phyloP scores from a whole-genome alignment of 1,140 invertebrate genomes.

The Pachyrhynchus sulphureomaculatus region DNA sequence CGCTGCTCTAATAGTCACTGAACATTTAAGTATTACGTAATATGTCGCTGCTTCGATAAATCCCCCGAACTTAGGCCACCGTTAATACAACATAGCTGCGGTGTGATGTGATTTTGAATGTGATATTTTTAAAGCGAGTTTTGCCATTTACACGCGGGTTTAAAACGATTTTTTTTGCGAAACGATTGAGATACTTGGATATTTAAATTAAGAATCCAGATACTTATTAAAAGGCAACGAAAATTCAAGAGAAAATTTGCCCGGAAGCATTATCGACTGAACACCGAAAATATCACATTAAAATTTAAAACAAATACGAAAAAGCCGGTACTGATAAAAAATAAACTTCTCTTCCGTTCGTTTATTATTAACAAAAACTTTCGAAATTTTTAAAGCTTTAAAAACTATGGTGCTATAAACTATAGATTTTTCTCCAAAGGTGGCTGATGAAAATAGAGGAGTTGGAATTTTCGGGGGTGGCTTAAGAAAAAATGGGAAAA shows the following conservation, averaged over 20 bases:
- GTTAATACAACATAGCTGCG: neutral
- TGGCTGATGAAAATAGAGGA: constrained; percentile 22
- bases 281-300: neutral
- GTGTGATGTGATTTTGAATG: constrained; percentile 23
- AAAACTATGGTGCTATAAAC: constrained; percentile 23
- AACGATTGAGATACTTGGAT: neutral
- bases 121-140: neutral
- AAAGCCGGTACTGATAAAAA: neutral
- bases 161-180: neutral
- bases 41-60: constrained; percentile 3
- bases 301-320: neutral
- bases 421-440: constrained; percentile 3
- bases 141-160: constrained; percentile 14
- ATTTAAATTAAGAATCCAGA: too few species aligned
- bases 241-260: neutral
- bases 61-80: constrained; percentile 14
- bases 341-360: neutral
- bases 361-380: neutral
- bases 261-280: constrained; percentile 2
- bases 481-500: constrained; percentile 46
- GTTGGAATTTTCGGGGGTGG: constrained; percentile 27
- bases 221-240: neutral
- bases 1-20: constrained; percentile 1
- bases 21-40: constrained; percentile 17
- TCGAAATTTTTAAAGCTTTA: neutral